A percentile compares a stretch with the other conserved stretches of the same genome.
Conservation (phyloP, 2,113 vertebrate genomes). For the Lota lota region DNA sequence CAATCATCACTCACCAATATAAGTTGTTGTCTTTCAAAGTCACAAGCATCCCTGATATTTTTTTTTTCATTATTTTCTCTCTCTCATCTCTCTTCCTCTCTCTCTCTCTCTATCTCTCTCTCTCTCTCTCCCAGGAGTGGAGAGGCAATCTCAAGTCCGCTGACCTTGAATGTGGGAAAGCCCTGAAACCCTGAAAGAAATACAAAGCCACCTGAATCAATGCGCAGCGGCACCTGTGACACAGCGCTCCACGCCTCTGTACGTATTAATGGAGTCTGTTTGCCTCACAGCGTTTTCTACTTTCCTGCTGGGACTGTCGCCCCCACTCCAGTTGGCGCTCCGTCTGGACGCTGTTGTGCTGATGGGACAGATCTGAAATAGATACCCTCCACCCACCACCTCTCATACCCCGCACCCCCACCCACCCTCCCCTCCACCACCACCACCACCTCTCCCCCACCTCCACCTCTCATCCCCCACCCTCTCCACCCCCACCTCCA, state of each 20-base stretch:
- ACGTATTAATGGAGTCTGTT: conserved; percentile 70
- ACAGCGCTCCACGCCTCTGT: conserved; percentile 39
- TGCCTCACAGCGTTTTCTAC: conserved; percentile 68
- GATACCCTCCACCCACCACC: background rate
- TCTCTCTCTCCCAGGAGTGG: conserved; percentile 6
- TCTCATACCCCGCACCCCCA: no score
- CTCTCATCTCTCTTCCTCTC: no score
- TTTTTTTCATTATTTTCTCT: background rate
- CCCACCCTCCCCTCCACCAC: no score
- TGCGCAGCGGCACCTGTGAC: conserved; percentile 61
- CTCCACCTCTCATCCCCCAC: no score
- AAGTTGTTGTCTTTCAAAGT: background rate
- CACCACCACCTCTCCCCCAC: no score
- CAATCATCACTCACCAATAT: background rate
- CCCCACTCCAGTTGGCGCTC: conserved; percentile 14
- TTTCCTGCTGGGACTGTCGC: conserved; percentile 64
- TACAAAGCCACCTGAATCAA: conserved; percentile 50
- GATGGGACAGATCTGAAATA: conserved; percentile 58
- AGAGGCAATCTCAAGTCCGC: conserved; percentile 25
- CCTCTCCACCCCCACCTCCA: background rate
- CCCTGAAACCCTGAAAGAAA: conserved; percentile 2
- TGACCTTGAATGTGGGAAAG: conserved; percentile 4
- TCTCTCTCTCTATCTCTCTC: no score
- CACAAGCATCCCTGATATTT: background rate
- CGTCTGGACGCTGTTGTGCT: conserved; percentile 47